Conservation (phyloP, 2,797 vertebrate species). For the Halcyon smyrnensis region DNA sequence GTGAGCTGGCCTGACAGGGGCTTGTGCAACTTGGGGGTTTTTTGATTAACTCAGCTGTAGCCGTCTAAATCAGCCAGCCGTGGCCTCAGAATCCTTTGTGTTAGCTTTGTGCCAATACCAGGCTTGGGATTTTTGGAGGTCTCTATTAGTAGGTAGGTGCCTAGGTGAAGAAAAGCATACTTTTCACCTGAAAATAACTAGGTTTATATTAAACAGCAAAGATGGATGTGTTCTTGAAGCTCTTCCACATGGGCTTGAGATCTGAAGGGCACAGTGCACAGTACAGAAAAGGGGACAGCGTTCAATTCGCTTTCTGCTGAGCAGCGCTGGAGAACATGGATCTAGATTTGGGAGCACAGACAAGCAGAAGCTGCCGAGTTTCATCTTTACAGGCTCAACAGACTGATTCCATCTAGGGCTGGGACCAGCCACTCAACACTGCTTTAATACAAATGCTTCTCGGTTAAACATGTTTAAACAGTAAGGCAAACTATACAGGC, state of each 20-base stretch:
- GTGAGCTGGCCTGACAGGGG: neutral
- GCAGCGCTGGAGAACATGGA: fast-evolving
- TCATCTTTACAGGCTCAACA: too few species aligned
- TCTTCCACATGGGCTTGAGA: fast-evolving
- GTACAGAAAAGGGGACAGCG: neutral
- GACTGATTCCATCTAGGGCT: fast-evolving
- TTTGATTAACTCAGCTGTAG: neutral
- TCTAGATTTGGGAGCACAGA: fast-evolving
- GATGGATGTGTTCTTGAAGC: neutral
- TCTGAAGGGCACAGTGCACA: neutral
- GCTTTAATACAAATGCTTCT: neutral
- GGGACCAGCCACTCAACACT: neutral
- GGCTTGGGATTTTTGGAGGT: neutral
- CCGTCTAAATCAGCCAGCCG: fast-evolving
- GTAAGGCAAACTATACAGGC: neutral
- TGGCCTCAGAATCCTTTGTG: neutral
- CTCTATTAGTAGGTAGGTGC: neutral
- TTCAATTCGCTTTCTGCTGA: neutral
- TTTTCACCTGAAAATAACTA: neutral
- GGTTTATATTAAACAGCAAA: neutral
- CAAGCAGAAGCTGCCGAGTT: fast-evolving
- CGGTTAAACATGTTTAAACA: neutral
- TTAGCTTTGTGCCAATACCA: neutral
- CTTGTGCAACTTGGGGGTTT: neutral
- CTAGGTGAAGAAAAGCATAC: neutral